Conservation (phyloP, 2,888 invertebrate genomes). For the Campoplex nolae region DNA sequence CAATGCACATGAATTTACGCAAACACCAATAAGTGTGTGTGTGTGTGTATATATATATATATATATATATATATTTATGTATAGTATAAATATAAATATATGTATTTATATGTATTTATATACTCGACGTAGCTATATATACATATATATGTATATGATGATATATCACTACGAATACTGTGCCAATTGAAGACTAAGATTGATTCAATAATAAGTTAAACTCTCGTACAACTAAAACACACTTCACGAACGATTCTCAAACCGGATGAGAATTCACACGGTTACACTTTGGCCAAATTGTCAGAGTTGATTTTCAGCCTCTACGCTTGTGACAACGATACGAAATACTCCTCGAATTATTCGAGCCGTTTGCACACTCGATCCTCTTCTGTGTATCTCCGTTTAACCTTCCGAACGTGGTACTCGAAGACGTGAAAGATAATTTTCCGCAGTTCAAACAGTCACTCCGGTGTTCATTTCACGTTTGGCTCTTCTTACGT, state of each 20-base stretch:
- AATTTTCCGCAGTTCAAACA: constrained; percentile 33
- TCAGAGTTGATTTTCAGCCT: constrained; percentile 12
- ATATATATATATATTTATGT: neutral
- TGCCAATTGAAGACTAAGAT: constrained; percentile 23
- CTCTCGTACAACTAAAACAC: constrained; percentile 39
- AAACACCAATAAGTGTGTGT: neutral
- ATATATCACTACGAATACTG: constrained; percentile 37
- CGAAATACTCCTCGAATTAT: constrained; percentile 27
- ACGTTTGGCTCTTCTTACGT: neutral
- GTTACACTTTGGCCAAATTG: constrained; percentile 39
- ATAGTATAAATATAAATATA: neutral
- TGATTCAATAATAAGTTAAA: constrained; percentile 28
- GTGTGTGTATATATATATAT: too few relatives aligned
- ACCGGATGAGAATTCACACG: constrained; percentile 8
- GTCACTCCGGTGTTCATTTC: neutral
- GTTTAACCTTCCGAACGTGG: neutral
- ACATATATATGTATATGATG: constrained; percentile 6
- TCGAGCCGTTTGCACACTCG: neutral
- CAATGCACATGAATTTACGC: neutral
- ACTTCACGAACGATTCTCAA: constrained; percentile 39
- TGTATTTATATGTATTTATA: constrained; percentile 9
- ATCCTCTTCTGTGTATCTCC: constrained; percentile 23
- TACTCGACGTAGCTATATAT: neutral
- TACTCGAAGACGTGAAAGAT: constrained; percentile 9
- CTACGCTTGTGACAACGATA: neutral